These are phyloP conservation scores for Champsocephalus esox DNA, from an alignment of 2,797 vertebrate species.

Conservation along the genomic window DNA sequence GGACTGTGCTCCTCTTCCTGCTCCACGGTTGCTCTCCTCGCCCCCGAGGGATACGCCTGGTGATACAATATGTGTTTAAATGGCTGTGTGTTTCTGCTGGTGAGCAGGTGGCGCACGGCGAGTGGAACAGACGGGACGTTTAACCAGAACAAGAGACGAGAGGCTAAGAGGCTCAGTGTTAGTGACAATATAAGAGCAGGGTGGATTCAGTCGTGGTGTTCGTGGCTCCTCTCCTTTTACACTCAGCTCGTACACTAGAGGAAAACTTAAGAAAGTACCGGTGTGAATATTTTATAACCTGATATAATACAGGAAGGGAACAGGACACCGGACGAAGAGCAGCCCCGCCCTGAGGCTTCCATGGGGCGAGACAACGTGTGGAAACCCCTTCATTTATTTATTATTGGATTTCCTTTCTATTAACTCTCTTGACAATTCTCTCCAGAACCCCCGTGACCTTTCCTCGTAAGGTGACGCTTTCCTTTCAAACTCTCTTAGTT, in stretches of 20 bases:
- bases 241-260: constrained; percentile 11
- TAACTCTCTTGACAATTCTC: neutral
- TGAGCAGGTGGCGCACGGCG: too few relatives aligned
- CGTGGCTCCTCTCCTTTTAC: constrained; percentile 1
- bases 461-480: too few relatives aligned
- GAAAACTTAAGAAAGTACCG: constrained; percentile 43
- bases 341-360: constrained; percentile 5
- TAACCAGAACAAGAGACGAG: neutral
- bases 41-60: too few relatives aligned
- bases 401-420: neutral
- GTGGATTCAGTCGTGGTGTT: neutral
- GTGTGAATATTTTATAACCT: constrained; percentile 69
- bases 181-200: neutral
- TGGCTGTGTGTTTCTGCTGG: neutral
- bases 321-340: constrained; percentile 36
- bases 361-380: too few relatives aligned
- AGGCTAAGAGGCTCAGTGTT: neutral
- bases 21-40: too few relatives aligned
- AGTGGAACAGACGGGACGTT: neutral
- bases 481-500: too few relatives aligned
- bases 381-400: neutral
- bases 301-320: constrained; percentile 56
- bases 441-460: too few relatives aligned
- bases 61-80: too few relatives aligned
- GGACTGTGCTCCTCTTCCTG: too few relatives aligned